Base-by-base conservation (phyloP, 2,888 invertebrate genomes). In the Drosophila dives region DNA sequence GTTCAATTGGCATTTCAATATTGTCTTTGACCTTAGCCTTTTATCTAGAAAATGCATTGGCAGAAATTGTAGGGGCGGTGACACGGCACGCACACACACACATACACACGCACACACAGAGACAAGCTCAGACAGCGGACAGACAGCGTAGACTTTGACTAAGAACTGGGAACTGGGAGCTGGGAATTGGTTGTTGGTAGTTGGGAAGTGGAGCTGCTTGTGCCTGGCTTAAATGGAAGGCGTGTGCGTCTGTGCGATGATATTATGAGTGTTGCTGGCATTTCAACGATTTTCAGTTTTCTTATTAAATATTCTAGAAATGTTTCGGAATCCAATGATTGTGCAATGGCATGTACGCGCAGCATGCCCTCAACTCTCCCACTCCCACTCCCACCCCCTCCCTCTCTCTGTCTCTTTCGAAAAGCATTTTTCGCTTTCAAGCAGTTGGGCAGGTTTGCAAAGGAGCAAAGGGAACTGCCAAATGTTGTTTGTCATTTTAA, bases 221-320 rank as follows among this genome's bases (percentile, higher is more conserved):
- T 58, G 73, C 62, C 45, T 56, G 42, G 65, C 60, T 51, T 45
- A 53, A 62, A 40, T 45, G 45, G 59, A 34, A 61, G 62, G 58
- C 60, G 64, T 55, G 55, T 49, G 20, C 75, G 55, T 63, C 50
- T 66, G 70, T 61, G 66, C 65, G 72, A 67, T 72, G 80, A 76
- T 90, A 87, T 87, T 87, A 87, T 87, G 86, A 87, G 86, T 89
- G 89, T 82, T 86, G 86, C 86, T 80, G 89, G 91, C 89, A 90
- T 91, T 89, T 89, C 89, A 91, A 89, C 89, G 89, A 89, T 90
- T 89, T 90, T 84, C 89, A 90, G 90, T 90, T 90, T 90, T 90
- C 89, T 91, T 89, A 89, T 89, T 89, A 89, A 89, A 89, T 90
- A 89, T 89, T 91, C 89, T 81, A 84, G 90, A 90, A 89, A 89